A percentile compares a stretch with the other conserved stretches of the same genome.
Evolutionary conservation across 2,888 invertebrate species (phyloP).

Genomic region (Mongoloraphidia duomilia): DNA sequence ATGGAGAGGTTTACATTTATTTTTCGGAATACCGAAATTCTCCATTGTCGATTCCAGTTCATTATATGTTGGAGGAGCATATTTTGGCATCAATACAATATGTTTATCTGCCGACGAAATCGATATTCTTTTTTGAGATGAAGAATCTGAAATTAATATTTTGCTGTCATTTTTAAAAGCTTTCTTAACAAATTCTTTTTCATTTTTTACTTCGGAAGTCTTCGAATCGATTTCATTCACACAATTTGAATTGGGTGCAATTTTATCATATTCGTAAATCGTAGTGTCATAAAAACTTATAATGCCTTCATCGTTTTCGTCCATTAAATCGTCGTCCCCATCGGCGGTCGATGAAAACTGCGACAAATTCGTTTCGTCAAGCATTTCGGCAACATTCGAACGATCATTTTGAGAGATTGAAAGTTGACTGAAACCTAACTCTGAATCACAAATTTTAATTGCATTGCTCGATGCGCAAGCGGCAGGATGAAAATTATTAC

Average conservation of each 20-base stretch:
- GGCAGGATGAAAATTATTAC: too few relatives aligned
- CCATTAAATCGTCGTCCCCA: not conserved
- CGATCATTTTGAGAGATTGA: too few relatives aligned
- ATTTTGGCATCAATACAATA: constrained; percentile 34
- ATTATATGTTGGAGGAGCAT: constrained; percentile 39
- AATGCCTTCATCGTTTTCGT: constrained; percentile 11
- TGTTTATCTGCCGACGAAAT: constrained; percentile 6
- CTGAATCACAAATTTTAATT: too few relatives aligned
- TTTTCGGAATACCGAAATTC: constrained; percentile 37
- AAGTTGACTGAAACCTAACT: too few relatives aligned
- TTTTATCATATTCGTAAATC: constrained; percentile 6
- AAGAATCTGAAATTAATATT: constrained; percentile 10
- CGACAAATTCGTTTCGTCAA: too few relatives aligned
- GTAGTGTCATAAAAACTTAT: constrained; percentile 17
- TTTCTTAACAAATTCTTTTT: constrained; percentile 22
- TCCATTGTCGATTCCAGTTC: constrained; percentile 34
- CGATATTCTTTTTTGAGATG: not conserved
- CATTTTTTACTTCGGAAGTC: constrained; percentile 14
- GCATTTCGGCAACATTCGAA: too few relatives aligned
- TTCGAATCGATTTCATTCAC: constrained; percentile 19
- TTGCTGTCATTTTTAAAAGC: constrained; percentile 10
- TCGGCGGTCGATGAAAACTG: too few relatives aligned
- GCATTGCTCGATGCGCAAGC: too few relatives aligned
- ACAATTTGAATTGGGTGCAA: not conserved
- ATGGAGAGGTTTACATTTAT: constrained; percentile 41